Evolutionary conservation across 1,140 invertebrate species (phyloP), one percentile per base, ranked within the genome.

Genomic region (Zaprionus nigranus): DNA sequence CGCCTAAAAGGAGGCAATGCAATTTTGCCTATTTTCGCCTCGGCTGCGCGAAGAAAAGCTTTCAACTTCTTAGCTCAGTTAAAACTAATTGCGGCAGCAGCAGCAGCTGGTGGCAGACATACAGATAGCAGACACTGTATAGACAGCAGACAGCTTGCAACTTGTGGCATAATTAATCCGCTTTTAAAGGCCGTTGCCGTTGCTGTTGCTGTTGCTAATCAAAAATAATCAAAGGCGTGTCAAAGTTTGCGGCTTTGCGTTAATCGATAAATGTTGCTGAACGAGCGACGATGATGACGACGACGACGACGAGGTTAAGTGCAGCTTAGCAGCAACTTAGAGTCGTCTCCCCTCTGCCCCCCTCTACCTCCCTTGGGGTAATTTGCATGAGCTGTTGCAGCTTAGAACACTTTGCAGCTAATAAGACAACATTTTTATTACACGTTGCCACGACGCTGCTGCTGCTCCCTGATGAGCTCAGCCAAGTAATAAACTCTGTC

Each of bases 391-490:
- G 51, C 62, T 73, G 56, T 54, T 49, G 20, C 30, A 49, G 40
- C 61, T 66, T 56, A 43, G 73, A 62, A 78, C 77, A 75, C 51
- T 86, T 87, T 80, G 70, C 83, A 80, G 83, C 83, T 87, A 88
- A 87, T 88, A 88, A 87, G 84, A 67, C 62, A 74, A 74, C 66
- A 75, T 83, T 86, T 88, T 79, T 68, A 81, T 63, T 81, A 63
- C 20, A 53, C 46, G 15, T 12, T 40, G 5, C 49, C n/a, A 40
- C 30, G 30, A 34, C 20, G 43, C 12, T 28, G 28, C 17, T n/a
- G 17, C 38, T 26, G 46, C 20, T 49, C 38, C 34, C 34, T 40
- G 59, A 67, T 53, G 62, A 60, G 59, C 54, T 79, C 51, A 71
- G 51, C 51, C 51, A 72, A 66, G 75, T 57, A 53, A 72, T 86